Percentiles rank a stretch among this genome's conserved stretches.
phyloP scores from a whole-genome alignment of 2,888 invertebrate genomes.

The Stomorhina lunata region DNA sequence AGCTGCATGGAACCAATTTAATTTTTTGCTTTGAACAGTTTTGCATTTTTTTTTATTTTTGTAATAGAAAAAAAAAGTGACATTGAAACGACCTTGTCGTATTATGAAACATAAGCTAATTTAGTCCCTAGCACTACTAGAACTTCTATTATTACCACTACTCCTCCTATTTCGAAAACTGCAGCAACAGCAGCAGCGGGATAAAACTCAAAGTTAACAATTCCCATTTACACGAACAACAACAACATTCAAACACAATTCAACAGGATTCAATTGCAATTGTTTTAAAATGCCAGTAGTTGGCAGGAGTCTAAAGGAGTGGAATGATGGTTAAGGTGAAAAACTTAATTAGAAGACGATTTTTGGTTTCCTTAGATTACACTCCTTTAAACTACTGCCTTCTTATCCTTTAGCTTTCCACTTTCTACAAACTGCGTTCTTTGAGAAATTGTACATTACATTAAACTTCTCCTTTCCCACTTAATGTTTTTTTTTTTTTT shows the following conservation, averaged over 20 bases:
- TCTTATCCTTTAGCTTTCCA: not conserved
- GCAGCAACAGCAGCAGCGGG: too few species aligned
- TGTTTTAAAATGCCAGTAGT: not conserved
- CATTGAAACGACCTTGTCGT: conserved; percentile 65
- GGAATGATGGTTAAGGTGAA: not conserved
- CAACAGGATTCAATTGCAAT: conserved; percentile 33
- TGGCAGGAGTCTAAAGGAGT: conserved; percentile 4
- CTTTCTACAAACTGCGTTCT: not conserved
- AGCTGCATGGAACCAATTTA: conserved; percentile 2
- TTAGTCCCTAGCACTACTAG: conserved; percentile 26
- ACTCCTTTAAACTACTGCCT: not conserved
- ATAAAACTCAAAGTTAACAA: not conserved
- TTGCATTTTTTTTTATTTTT: conserved; percentile 33
- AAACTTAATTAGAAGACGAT: too few species aligned
- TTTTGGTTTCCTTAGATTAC: not conserved
- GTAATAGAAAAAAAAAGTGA: conserved; percentile 25
- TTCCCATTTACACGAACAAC: conserved; percentile 14
- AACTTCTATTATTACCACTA: not conserved
- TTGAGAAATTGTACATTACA: not conserved
- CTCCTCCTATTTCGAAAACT: too few species aligned
- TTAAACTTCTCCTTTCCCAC: not conserved
- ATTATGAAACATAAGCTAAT: conserved; percentile 64
- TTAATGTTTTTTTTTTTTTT: not conserved
- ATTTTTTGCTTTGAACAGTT: not conserved
- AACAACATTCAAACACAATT: not conserved